These are phyloP conservation scores for Clarias gariepinus DNA, from an alignment of 2,113 vertebrate genomes.

Conservation along the genomic window DNA sequence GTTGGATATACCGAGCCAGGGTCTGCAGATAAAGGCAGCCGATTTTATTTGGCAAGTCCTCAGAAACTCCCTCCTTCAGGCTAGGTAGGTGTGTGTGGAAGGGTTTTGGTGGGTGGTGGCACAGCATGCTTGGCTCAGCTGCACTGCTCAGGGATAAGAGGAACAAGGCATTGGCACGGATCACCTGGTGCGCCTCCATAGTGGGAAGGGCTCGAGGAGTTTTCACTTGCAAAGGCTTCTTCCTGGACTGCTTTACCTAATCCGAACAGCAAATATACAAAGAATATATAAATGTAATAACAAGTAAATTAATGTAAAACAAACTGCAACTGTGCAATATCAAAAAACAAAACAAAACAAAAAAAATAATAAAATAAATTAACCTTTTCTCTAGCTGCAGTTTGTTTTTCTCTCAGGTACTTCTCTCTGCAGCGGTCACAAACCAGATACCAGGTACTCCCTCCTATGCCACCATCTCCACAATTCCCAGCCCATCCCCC, in stretches of 20 bases:
- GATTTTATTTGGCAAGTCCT: constrained; percentile 94
- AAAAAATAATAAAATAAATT: neutral
- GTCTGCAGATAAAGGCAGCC: constrained; percentile 97
- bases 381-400: constrained; percentile 97
- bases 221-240: constrained; percentile 95
- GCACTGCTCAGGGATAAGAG: constrained; percentile 95
- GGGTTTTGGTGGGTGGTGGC: constrained; percentile 89
- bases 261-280: neutral
- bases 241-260: constrained; percentile 95
- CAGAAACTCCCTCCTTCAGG: constrained; percentile 94
- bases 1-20: constrained; percentile 78
- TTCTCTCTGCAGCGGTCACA: constrained; percentile 97
- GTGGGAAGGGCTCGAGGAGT: constrained; percentile 93
- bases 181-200: constrained; percentile 99
- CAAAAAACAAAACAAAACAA: neutral
- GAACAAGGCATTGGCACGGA: constrained; percentile 94
- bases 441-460: constrained; percentile 98
- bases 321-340: neutral
- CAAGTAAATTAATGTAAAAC: neutral
- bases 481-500: constrained; percentile 99
- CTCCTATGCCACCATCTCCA: constrained; percentile 95
- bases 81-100: constrained; percentile 92
- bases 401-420: constrained; percentile 96
- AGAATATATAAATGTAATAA: neutral
- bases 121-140: constrained; percentile 91